phyloP scores from a whole-genome alignment of 2,797 vertebrate species.

The Dromococcyx pavoninus region DNA sequence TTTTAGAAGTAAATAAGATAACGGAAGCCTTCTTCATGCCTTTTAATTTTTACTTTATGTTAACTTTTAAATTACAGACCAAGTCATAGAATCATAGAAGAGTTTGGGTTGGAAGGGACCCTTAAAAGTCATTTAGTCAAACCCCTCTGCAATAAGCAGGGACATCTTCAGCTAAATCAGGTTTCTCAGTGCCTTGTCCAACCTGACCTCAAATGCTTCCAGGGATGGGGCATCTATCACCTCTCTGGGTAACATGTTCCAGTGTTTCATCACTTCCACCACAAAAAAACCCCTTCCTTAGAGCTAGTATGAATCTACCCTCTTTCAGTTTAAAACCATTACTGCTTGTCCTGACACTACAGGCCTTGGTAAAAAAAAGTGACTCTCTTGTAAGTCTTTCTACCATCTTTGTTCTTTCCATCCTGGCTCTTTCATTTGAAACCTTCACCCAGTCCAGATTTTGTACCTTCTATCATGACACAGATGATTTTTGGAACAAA shows the following conservation, averaged over 20 bases:
- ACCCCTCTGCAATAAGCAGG: not conserved
- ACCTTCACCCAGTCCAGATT: not conserved
- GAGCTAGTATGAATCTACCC: not conserved
- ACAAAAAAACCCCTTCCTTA: not conserved
- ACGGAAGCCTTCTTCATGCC: not conserved
- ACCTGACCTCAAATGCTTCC: not conserved
- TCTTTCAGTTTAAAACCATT: not conserved
- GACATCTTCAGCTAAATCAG: too few relatives aligned
- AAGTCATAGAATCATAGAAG: not conserved
- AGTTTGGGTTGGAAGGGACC: not conserved
- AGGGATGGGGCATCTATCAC: rapidly evolving
- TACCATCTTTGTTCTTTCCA: not conserved
- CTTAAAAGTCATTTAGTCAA: not conserved
- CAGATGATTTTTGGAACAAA: not conserved
- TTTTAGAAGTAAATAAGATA: not conserved
- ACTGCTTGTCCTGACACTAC: not conserved
- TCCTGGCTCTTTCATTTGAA: not conserved
- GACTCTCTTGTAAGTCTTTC: not conserved
- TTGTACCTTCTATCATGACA: not conserved
- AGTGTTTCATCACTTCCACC: not conserved
- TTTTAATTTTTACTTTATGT: not conserved
- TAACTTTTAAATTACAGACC: not conserved
- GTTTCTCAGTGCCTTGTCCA: not conserved
- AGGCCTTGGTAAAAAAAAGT: not conserved
- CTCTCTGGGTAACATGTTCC: not conserved